Conservation (phyloP, 2,888 invertebrate species). For the Tetanocera ferruginea region DNA sequence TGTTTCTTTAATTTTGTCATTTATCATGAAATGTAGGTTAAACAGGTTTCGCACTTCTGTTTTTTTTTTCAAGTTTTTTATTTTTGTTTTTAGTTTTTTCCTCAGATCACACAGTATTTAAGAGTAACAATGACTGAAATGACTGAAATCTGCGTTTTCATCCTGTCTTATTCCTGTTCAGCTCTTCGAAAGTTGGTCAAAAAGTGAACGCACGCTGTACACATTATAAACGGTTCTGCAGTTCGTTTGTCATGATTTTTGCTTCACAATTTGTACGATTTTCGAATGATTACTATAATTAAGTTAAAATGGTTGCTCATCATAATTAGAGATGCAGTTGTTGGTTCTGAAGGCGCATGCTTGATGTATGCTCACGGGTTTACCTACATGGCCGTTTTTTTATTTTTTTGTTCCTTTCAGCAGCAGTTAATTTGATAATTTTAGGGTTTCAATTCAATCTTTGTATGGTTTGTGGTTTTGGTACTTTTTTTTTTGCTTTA, state of each 20-base stretch:
- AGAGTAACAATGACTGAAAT: neutral
- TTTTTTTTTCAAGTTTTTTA: neutral
- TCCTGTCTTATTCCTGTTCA: neutral
- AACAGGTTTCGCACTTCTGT: slow-evolving; percentile 23
- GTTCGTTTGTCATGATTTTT: slow-evolving; percentile 1
- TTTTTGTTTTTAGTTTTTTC: neutral
- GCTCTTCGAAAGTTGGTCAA: slow-evolving; percentile 14
- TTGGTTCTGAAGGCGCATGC: slow-evolving; percentile 15
- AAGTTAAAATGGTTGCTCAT: slow-evolving; percentile 24
- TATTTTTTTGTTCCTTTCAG: neutral
- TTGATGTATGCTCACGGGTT: too few species aligned
- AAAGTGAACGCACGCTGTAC: neutral
- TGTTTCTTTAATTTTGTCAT: neutral
- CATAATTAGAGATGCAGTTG: slow-evolving; percentile 30
- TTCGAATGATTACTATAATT: slow-evolving; percentile 35
- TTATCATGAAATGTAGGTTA: slow-evolving; percentile 27
- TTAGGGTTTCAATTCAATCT: slow-evolving; percentile 22
- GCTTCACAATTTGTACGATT: slow-evolving; percentile 21
- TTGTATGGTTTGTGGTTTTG: slow-evolving; percentile 10
- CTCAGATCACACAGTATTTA: neutral
- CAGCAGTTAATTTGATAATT: slow-evolving; percentile 37
- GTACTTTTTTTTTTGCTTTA: neutral
- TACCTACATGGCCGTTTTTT: too few species aligned
- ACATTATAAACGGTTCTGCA: slow-evolving; percentile 13
- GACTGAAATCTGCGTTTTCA: neutral